Evolutionary conservation across 2,888 invertebrate species (phyloP).

Genomic region (Danaus chrysippus): DNA sequence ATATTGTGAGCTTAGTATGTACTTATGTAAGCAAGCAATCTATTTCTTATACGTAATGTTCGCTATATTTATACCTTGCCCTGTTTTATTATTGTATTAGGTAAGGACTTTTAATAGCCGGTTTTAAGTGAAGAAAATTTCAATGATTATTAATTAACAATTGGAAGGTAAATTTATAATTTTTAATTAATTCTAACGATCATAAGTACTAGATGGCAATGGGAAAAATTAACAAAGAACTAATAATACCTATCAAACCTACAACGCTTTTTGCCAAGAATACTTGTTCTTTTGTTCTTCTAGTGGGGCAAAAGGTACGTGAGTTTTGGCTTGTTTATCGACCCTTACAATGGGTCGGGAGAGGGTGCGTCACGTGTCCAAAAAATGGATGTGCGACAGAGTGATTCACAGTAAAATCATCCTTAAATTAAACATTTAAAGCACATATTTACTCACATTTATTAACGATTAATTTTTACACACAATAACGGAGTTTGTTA

Average conservation of each 20-base stretch:
- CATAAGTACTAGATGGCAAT: slow-evolving; percentile 30
- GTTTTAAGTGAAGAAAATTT: neutral
- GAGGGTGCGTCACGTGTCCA: slow-evolving; percentile 60
- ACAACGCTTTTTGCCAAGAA: slow-evolving; percentile 55
- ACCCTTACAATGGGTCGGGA: slow-evolving; percentile 58
- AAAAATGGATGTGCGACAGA: slow-evolving; percentile 32
- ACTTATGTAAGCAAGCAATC: too few species aligned
- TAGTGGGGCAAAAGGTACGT: slow-evolving; percentile 54
- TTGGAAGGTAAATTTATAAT: neutral
- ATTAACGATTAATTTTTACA: neutral
- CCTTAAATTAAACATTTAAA: slow-evolving; percentile 13
- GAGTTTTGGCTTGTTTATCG: slow-evolving; percentile 69
- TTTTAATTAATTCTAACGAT: slow-evolving; percentile 6
- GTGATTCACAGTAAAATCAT: slow-evolving; percentile 13
- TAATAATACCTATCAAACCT: slow-evolving; percentile 49
- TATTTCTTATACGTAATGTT: too few species aligned
- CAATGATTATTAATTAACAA: neutral
- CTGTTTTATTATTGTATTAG: too few species aligned
- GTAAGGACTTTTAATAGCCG: too few species aligned
- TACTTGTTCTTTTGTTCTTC: slow-evolving; percentile 53
- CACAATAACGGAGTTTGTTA: slow-evolving; percentile 4
- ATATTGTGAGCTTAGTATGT: too few species aligned
- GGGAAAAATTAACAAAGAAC: slow-evolving; percentile 49
- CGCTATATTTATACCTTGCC: too few species aligned
- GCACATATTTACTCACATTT: slow-evolving; percentile 15